Evolutionary conservation across 2,113 vertebrate genomes (phyloP).

Genomic region (Petrocephalus zakoni): DNA sequence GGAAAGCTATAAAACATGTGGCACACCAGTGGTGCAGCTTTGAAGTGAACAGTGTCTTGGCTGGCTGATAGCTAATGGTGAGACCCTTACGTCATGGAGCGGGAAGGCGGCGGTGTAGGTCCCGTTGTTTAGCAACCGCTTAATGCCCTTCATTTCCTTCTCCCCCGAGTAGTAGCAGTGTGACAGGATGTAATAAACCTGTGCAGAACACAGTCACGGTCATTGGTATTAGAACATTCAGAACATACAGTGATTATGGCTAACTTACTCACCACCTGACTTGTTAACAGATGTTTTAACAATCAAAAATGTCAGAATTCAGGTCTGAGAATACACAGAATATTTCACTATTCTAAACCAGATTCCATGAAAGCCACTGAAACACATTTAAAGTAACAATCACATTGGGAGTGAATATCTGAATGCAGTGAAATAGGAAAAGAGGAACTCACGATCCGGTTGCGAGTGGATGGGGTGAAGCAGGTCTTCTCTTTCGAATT

Average conservation of each 20-base stretch:
- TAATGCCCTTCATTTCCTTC: constrained; percentile 84
- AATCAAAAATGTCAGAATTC: neutral
- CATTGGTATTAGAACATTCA: neutral
- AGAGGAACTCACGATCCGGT: constrained; percentile 81
- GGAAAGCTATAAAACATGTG: neutral
- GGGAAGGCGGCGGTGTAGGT: constrained; percentile 85
- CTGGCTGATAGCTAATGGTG: neutral
- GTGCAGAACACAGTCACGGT: constrained; percentile 30
- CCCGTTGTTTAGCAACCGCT: constrained; percentile 80
- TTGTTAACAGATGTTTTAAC: neutral
- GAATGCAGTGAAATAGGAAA: neutral
- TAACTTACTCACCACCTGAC: neutral
- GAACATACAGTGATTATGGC: no score
- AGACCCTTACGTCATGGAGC: constrained; percentile 81
- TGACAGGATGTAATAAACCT: constrained; percentile 94
- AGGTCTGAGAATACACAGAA: neutral
- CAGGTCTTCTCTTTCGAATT: constrained; percentile 76
- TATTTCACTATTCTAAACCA: neutral
- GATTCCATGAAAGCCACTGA: neutral
- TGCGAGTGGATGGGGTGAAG: constrained; percentile 83
- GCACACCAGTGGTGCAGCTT: neutral
- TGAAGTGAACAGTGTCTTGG: neutral
- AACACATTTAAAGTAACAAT: neutral
- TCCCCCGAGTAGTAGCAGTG: constrained; percentile 80
- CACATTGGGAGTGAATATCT: neutral